Evolutionary conservation across 2,888 invertebrate species (phyloP).

Genomic region (Gastracanthus pulcherrimus): DNA sequence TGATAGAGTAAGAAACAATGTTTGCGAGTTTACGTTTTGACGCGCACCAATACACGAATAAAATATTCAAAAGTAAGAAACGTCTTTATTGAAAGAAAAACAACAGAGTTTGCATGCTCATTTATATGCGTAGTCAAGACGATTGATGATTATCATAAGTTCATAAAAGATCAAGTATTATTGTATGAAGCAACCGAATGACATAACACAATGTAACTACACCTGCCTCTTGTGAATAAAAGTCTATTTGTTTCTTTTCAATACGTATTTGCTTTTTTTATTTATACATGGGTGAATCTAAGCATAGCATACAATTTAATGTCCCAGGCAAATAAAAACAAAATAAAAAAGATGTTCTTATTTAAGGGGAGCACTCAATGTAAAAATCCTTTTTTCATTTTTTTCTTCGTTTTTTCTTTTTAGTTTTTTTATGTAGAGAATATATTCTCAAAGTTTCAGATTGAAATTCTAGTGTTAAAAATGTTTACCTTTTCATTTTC

Average conservation of each 20-base stretch:
- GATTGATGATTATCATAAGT: constrained; percentile 70
- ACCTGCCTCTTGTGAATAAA: constrained; percentile 78
- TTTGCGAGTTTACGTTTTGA: constrained; percentile 45
- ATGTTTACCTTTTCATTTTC: too few relatives aligned
- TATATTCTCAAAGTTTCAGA: too few relatives aligned
- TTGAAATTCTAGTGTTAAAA: too few relatives aligned
- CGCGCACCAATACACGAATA: constrained; percentile 38
- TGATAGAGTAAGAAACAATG: constrained; percentile 1
- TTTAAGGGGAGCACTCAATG: too few relatives aligned
- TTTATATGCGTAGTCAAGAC: constrained; percentile 73
- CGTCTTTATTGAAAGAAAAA: constrained; percentile 39
- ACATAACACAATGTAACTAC: constrained; percentile 74
- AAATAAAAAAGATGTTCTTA: too few relatives aligned
- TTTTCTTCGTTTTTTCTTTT: too few relatives aligned
- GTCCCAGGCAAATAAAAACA: too few relatives aligned
- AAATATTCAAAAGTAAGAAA: constrained; percentile 31
- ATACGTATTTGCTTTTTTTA: constrained; percentile 33
- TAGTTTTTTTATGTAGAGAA: too few relatives aligned
- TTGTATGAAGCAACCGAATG: constrained; percentile 70
- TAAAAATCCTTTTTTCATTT: too few relatives aligned
- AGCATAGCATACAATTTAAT: too few relatives aligned
- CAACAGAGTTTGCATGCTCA: constrained; percentile 66
- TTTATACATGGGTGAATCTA: too few relatives aligned
- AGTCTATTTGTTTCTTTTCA: constrained; percentile 77
- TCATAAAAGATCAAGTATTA: constrained; percentile 65